Evolutionary conservation across 2,113 vertebrate genomes (phyloP).

Genomic region (Copsychus sechellarum): DNA sequence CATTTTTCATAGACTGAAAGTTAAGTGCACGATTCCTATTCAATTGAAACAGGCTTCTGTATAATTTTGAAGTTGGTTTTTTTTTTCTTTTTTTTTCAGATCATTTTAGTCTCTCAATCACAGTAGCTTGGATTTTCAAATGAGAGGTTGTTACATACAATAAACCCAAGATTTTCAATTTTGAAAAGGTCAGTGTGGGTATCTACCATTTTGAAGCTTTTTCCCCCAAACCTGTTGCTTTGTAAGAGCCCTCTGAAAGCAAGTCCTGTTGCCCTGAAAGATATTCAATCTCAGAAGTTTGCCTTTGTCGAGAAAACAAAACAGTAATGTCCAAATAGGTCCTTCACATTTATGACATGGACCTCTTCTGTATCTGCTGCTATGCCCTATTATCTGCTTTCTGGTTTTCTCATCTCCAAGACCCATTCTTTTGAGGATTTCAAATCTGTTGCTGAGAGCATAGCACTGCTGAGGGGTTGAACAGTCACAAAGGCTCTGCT

Average conservation of each 20-base stretch:
- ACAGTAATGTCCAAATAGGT: background rate
- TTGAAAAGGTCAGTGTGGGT: background rate
- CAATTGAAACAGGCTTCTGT: background rate
- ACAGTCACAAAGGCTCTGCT: background rate
- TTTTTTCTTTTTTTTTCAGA: conserved; percentile 20
- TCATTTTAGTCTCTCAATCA: conserved; percentile 15
- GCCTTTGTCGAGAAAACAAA: background rate
- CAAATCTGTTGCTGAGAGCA: background rate
- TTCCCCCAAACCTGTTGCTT: background rate
- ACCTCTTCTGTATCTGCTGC: background rate
- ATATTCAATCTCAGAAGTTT: background rate
- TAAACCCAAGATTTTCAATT: conserved; percentile 40
- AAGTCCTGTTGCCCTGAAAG: background rate
- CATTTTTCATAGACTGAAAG: background rate
- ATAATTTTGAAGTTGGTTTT: conserved; percentile 32
- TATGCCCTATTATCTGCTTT: background rate
- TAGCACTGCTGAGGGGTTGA: background rate
- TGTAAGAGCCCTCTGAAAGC: background rate
- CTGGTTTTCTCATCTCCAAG: background rate
- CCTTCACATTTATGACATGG: background rate
- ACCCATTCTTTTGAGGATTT: background rate
- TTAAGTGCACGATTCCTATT: conserved; percentile 33
- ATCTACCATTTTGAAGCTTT: background rate
- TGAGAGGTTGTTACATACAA: background rate
- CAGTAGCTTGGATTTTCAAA: conserved; percentile 1